These are phyloP conservation scores for Lycocorax pyrrhopterus DNA, from an alignment of 2,113 vertebrate species.

Conservation along the genomic window DNA sequence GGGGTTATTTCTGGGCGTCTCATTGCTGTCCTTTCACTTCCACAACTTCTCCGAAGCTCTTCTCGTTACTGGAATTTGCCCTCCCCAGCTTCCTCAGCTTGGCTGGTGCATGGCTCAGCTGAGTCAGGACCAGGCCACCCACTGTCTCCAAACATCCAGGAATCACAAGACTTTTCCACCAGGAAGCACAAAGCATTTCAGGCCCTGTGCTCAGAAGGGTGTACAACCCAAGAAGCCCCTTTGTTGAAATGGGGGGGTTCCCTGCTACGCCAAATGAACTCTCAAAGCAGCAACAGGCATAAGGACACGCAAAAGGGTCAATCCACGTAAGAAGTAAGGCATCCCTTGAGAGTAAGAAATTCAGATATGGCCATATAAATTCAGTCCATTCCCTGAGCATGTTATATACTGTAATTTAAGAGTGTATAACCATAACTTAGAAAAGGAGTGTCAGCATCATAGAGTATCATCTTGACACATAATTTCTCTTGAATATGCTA, in stretches of 20 bases:
- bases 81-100: not conserved
- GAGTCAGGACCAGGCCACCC: not conserved
- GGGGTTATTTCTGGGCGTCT: not conserved
- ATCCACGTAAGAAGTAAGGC: not conserved
- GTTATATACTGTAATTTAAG: not conserved
- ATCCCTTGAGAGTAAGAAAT: not conserved
- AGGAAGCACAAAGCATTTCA: not conserved
- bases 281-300: not conserved
- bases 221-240: not conserved
- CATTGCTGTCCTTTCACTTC: not conserved
- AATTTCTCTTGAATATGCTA: not conserved
- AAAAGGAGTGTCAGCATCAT: not conserved
- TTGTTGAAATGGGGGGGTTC: not conserved
- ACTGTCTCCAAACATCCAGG: not conserved
- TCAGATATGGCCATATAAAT: not conserved
- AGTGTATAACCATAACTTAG: not conserved
- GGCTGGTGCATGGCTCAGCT: fast-evolving
- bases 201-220: not conserved
- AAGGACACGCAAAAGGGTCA: not conserved
- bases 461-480: not conserved
- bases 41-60: not conserved
- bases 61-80: not conserved
- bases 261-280: not conserved
- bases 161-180: not conserved
- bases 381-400: not conserved